Conservation (phyloP, 2,888 invertebrate genomes). For the Escarpia spicata region DNA sequence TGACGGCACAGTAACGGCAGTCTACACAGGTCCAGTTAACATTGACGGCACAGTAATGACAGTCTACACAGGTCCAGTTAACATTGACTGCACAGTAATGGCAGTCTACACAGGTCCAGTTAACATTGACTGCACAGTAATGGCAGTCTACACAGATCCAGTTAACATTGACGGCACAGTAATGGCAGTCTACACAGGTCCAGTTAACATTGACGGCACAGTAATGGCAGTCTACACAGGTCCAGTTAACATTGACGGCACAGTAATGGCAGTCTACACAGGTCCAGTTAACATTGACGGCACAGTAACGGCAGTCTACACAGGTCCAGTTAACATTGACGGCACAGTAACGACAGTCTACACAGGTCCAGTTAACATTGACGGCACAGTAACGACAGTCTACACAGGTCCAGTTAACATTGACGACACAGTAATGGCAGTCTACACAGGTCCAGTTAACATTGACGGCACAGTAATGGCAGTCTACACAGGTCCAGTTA, state of each 20-base stretch:
- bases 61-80: background rate
- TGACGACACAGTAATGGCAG: no score
- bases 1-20: no score
- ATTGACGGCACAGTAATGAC: no score
- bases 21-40: background rate
- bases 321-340: background rate
- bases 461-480: no score
- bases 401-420: background rate
- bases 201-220: background rate
- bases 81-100: background rate
- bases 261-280: background rate
- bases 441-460: background rate
- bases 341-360: background rate
- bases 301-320: background rate
- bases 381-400: no score
- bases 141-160: background rate
- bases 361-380: background rate
- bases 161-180: background rate
- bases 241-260: background rate
- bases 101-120: background rate
- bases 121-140: background rate
- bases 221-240: background rate
- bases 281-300: background rate
- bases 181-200: background rate
- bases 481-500: background rate